These are phyloP conservation scores for Periphyllus acericola DNA, from an alignment of 2,888 invertebrate species.

Conservation along the genomic window DNA sequence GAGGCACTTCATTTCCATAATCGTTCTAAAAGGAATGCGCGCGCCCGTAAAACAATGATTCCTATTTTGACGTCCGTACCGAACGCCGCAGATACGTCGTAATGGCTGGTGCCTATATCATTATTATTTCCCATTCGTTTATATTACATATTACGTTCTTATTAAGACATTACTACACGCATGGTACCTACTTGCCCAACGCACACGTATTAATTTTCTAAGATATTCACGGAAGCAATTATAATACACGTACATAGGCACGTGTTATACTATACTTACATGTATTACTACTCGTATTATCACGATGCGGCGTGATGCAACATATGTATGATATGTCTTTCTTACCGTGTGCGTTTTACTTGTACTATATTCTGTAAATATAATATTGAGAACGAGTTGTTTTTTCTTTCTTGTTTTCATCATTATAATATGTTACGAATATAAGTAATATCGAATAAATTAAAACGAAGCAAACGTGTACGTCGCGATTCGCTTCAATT, in stretches of 20 bases:
- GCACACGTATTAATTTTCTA: background rate
- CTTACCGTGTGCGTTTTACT: background rate
- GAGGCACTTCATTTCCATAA: slow-evolving; percentile 28
- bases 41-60: background rate
- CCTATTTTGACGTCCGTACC: slow-evolving; percentile 19
- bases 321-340: background rate
- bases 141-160: background rate
- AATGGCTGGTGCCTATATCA: background rate
- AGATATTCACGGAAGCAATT: background rate
- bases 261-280: background rate
- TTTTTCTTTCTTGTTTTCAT: too few relatives aligned
- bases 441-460: background rate
- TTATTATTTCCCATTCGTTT: background rate
- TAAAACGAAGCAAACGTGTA: background rate
- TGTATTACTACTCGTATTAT: background rate
- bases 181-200: background rate
- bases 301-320: background rate
- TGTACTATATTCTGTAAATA: too few relatives aligned
- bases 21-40: slow-evolving; percentile 15
- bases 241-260: background rate
- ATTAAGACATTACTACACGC: background rate
- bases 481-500: background rate
- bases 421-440: background rate
- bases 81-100: background rate
- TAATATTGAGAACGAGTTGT: too few relatives aligned